These are phyloP conservation scores for Lymantria dispar DNA, from an alignment of 2,888 invertebrate species.

Conservation along the genomic window DNA sequence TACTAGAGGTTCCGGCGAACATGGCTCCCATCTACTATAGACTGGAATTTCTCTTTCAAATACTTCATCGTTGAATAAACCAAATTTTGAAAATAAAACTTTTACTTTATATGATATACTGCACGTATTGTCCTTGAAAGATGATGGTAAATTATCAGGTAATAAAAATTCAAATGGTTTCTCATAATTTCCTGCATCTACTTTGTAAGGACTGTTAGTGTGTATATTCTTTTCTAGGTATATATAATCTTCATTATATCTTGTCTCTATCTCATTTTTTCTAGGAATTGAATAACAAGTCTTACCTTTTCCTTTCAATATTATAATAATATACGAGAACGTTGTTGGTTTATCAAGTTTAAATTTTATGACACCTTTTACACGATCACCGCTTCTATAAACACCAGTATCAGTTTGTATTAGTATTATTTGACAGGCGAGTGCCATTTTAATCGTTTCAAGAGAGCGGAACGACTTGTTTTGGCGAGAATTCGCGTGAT, in stretches of 20 bases:
- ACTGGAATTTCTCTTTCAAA: slow-evolving; percentile 24
- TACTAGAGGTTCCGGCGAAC: slow-evolving; percentile 4
- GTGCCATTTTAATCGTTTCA: background rate
- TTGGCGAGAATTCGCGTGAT: background rate
- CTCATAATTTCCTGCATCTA: background rate
- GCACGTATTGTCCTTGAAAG: slow-evolving; percentile 19
- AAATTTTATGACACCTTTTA: background rate
- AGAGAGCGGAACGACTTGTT: background rate
- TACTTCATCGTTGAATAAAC: slow-evolving; percentile 23
- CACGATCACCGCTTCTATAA: slow-evolving; percentile 3
- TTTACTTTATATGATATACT: slow-evolving; percentile 27
- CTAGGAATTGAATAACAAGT: background rate
- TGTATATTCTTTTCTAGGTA: background rate
- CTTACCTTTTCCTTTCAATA: slow-evolving; percentile 2
- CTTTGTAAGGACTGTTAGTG: background rate
- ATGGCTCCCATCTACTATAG: slow-evolving; percentile 15
- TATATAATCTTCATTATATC: background rate
- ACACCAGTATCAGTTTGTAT: background rate
- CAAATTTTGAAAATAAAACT: slow-evolving; percentile 22
- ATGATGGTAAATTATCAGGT: slow-evolving; percentile 32
- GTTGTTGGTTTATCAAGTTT: background rate
- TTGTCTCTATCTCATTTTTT: background rate
- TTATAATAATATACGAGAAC: background rate
- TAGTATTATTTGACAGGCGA: slow-evolving; percentile 5
- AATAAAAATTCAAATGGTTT: slow-evolving; percentile 25